Base-by-base conservation (phyloP, 2,888 invertebrate species). In the Campoplex capitator region DNA sequence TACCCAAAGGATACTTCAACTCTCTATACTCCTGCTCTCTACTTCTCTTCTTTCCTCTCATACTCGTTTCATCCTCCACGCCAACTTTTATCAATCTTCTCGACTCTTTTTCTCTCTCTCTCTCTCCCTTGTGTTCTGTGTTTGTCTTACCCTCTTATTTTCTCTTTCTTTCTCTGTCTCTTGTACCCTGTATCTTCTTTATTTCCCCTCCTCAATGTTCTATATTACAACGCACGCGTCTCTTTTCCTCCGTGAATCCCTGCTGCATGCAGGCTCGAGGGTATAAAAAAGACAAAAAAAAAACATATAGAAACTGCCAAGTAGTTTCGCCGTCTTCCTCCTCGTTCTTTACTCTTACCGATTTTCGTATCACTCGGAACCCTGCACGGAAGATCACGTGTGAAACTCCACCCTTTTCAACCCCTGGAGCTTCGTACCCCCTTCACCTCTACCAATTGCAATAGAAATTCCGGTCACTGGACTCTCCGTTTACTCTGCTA, bases 21-120 rank as follows among this genome's bases (percentile, higher is more conserved):
- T 87, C 75, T 71, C 80, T 78, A 23, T 23, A 23, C 80, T 68
- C 48, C 42, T 58, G 56, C 38, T 42, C 62, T 58, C 74, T 58
- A 74, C 67, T 78, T 51, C 78, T 85, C 83, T 78, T 78, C 80
- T 84, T 81, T 85, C 67, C 85, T 83, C 77, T 77, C 54, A 42
- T 79, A 65, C 82, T 54, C 67, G 45, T 51, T 54, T 65, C 56
- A 51, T 58, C 77, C 83, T 76, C 58, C 79, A 75, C 23, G 58
- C 62, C 83, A 80, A 78, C 84, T 85, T 86, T 78, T 87, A 84
- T 86, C 85, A 87, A 87, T 88, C 87, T 75, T 82, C 28, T 32
- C 28, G 28, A 28, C 28, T 58, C 56, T 28, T 2, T 77, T 85
- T 58, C 56, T 28, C 6, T 75, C 86, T 85, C 68, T 79, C 84